Conservation (phyloP, 2,888 invertebrate genomes). For the Pseudococcus longispinus region DNA sequence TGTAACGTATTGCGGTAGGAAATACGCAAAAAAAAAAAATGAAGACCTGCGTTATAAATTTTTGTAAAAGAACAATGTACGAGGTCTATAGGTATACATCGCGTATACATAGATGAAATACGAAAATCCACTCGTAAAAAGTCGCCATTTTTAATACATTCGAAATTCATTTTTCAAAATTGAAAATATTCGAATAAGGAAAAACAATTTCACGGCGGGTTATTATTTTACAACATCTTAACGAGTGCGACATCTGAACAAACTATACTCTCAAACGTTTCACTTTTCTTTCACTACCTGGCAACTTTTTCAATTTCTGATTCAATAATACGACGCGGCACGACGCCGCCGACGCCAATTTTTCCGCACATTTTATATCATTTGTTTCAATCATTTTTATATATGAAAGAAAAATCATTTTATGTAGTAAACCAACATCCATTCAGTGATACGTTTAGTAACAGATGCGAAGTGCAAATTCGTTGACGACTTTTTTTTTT, state of each 20-base stretch:
- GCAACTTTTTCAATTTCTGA: background rate
- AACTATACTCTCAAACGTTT: background rate
- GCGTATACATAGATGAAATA: background rate
- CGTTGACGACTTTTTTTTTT: no score
- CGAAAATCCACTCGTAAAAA: background rate
- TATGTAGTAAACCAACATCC: background rate
- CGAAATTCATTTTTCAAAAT: constrained; percentile 23
- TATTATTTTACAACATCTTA: constrained; percentile 22
- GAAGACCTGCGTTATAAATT: background rate
- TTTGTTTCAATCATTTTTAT: background rate
- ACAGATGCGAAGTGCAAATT: background rate
- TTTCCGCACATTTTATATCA: background rate
- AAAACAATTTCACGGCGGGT: background rate
- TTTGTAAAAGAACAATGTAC: background rate
- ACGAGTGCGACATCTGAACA: background rate
- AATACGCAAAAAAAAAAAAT: background rate
- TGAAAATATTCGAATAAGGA: background rate
- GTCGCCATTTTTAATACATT: background rate
- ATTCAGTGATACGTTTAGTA: background rate
- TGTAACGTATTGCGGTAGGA: background rate
- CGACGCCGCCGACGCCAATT: background rate
- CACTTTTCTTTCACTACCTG: background rate
- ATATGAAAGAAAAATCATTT: background rate
- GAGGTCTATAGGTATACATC: background rate
- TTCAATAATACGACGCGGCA: background rate